Evolutionary conservation across 1,140 invertebrate genomes (phyloP), one percentile per base, ranked within the genome.

Genomic region (Amyelois transitella): DNA sequence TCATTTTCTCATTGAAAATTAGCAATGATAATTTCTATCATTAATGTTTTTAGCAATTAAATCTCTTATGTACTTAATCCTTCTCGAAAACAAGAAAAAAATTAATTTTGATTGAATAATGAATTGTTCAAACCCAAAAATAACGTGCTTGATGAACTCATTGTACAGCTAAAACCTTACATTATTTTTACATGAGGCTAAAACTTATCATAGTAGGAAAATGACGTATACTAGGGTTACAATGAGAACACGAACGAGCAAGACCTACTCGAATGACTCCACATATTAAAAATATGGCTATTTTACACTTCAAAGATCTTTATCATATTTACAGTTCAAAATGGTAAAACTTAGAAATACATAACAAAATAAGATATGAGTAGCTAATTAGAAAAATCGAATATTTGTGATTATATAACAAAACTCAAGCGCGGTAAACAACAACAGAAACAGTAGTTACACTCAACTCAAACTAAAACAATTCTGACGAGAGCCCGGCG

Each of bases 271-370:
- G 45, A 18, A 64, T 60, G 51, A 53, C 52, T 55, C 49, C 57
- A 62, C 57, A 57, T 51, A 25, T 17, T 17, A 45, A 44, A 43
- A 44, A 43, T 60, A 72, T 64, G 65, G 70, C 69, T 65, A 69
- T 38, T 68, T 66, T 67, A 67, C 60, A 63, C 57, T 69, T 68
- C 71, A 58, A 72, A 67, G 66, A 69, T 72, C 66, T 66, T 65
- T 56, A 64, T 69, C 69, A 75, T 81, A 81, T 79, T 72, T 84
- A 81, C 77, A 85, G 28, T 75, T 71, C 72, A 74, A 73, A 77
- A 75, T 71, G 72, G 72, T 83, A 77, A 77, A 82, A 81, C 80
- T 82, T 85, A 85, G 77, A 84, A 85, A 78, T 85, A 82, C 68
- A 82, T 87, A 87, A 87, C 84, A 87, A 86, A 74, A 76, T 75